Evolutionary conservation across 2,888 invertebrate genomes (phyloP).

Genomic region (Ceraclea dissimilis): DNA sequence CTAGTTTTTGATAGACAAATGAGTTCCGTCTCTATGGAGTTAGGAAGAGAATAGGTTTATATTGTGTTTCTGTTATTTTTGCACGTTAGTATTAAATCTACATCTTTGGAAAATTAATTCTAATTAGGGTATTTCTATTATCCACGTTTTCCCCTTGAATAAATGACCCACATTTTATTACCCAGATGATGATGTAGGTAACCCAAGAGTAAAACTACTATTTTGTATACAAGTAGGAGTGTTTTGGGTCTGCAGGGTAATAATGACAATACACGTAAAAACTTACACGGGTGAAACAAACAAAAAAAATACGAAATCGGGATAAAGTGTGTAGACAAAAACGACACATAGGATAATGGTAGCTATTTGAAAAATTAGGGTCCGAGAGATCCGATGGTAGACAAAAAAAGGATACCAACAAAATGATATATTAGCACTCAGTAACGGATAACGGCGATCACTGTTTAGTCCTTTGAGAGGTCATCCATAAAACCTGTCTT

Average conservation of each 20-base stretch:
- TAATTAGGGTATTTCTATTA: not conserved
- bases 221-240: not conserved
- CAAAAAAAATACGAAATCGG: conserved; percentile 23
- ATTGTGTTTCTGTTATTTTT: too few species aligned
- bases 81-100: too few species aligned
- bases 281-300: conserved; percentile 22
- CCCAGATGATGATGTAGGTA: too few species aligned
- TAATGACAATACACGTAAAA: conserved; percentile 22
- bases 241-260: not conserved
- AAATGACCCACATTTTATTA: not conserved
- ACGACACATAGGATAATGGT: conserved; percentile 25
- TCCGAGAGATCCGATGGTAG: conserved; percentile 17
- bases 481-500: conserved; percentile 7
- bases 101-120: not conserved
- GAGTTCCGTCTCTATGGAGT: too few species aligned
- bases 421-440: conserved; percentile 26
- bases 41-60: too few species aligned
- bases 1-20: too few species aligned
- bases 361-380: conserved; percentile 25
- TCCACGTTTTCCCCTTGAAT: not conserved
- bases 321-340: conserved; percentile 5
- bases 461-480: conserved; percentile 21
- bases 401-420: conserved; percentile 20
- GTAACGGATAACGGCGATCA: conserved; percentile 19
- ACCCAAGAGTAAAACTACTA: not conserved